Base-by-base conservation (phyloP, 2,113 vertebrate genomes). In the Fukomys damarensis region DNA sequence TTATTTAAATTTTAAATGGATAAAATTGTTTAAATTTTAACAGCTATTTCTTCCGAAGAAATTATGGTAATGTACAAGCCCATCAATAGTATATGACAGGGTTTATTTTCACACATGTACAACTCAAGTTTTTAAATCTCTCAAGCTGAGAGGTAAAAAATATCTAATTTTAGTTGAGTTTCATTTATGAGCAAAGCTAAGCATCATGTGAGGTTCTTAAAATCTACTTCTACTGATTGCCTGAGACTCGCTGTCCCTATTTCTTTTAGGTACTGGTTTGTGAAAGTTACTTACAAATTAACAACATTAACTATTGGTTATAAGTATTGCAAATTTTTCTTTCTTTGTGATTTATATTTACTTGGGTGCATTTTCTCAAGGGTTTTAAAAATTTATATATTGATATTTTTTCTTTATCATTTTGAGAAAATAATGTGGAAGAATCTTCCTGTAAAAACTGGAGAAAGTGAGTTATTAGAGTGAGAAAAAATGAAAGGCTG, bases 21-120 rank as follows among this genome's bases (percentile, higher is more conserved):
- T 80, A 77, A 61, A 66, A 83, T 61, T 93, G 56, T 76, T 95
- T 82, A 79, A 91, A 77, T 83, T 92, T 90, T 89, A 89, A 82
- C 5, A 83, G 4, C 26, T 79, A 94, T 83, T 83, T 77, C 92
- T 83, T 86, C 54, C 38, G 86, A 70, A 92, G 22, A 94, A 12
- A 3, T 49, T 90, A 41, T 89, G 20, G 38, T 88, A 88, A 61
- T 89, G 81, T 79, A 91, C 9, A 79, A 89, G 38, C 4, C n/a
- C 58, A 81, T 86, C 6, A 63, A 68, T n/a, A 91, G 17, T 70
- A 56, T 77, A 70, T 70, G 13, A 82, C 79, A 89, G 52, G 32
- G 12, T 30, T 72, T 91, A 89, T 95, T 91, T 95, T 49, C 6
- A 16, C 41, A 10, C 46, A 72, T 19, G 54, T 82, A 68, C 14